Evolutionary conservation across 1,140 invertebrate genomes (phyloP).

Genomic region (Parasteatoda tepidariorum): DNA sequence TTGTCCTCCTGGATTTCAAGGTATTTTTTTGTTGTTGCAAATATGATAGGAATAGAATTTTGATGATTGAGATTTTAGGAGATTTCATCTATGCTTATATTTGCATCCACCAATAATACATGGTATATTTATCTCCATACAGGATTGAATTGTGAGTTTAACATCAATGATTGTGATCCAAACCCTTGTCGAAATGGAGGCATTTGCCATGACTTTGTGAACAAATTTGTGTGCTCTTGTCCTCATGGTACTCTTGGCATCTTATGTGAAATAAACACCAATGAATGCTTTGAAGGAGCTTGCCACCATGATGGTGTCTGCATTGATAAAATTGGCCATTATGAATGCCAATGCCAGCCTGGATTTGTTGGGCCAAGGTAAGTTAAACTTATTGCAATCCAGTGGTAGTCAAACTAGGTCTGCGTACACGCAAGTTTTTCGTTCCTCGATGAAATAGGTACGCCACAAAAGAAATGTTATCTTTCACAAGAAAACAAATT

Average conservation of each 20-base stretch:
- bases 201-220: slow-evolving; percentile 90
- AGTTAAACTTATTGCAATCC: no score
- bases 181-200: slow-evolving; percentile 90
- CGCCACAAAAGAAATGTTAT: no score
- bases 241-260: slow-evolving; percentile 89
- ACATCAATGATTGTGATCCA: slow-evolving; percentile 88
- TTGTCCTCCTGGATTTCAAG: slow-evolving; percentile 91
- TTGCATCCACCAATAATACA: no score
- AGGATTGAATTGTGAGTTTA: slow-evolving; percentile 88
- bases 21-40: no score
- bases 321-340: slow-evolving; percentile 70
- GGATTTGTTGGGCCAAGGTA: slow-evolving; percentile 86
- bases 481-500: no score
- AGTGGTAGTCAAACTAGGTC: no score
- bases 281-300: slow-evolving; percentile 85
- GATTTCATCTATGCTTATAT: no score
- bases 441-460: no score
- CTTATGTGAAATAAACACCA: slow-evolving; percentile 89
- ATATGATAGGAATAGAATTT: no score
- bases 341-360: slow-evolving; percentile 89
- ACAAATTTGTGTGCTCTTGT: slow-evolving; percentile 81
- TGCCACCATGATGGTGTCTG: slow-evolving; percentile 96
- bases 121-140: slow-evolving; percentile 70
- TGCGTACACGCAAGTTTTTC: no score
- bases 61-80: no score